Evolutionary conservation across 2,888 invertebrate species (phyloP).

Genomic region (Sphaerophoria taeniata): DNA sequence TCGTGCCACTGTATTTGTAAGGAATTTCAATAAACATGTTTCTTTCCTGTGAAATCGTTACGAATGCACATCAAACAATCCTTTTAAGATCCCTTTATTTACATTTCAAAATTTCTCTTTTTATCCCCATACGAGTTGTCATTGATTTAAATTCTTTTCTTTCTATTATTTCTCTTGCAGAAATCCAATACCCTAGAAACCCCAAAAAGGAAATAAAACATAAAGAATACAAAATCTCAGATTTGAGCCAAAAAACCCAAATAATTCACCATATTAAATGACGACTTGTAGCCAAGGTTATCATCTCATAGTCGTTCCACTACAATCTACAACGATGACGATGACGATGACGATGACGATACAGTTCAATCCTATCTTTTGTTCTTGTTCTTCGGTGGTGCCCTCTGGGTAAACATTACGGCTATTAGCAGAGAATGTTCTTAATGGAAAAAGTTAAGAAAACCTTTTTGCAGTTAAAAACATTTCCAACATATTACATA

Average conservation of each 20-base stretch:
- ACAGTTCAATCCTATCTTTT: constrained; percentile 28
- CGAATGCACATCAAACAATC: too few species aligned
- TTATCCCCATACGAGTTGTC: too few species aligned
- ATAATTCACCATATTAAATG: constrained; percentile 14
- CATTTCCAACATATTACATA: background rate
- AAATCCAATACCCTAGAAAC: background rate
- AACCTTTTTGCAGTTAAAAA: constrained; percentile 14
- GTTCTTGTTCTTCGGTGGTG: background rate
- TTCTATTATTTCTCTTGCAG: too few species aligned
- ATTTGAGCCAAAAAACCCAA: constrained; percentile 17
- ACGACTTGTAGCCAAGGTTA: constrained; percentile 25
- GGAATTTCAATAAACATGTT: too few species aligned
- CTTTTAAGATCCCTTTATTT: too few species aligned
- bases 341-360: constrained; percentile 21
- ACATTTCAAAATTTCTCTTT: too few species aligned
- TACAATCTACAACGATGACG: too few species aligned
- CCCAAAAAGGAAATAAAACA: background rate
- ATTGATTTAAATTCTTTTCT: too few species aligned
- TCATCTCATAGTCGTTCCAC: background rate
- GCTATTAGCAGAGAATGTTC: constrained; percentile 44
- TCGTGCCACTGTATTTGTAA: too few species aligned
- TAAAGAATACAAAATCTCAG: constrained; percentile 46
- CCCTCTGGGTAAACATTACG: constrained; percentile 49
- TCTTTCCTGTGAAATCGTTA: too few species aligned
- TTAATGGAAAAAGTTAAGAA: constrained; percentile 25